Percentiles rank a stretch among this genome's conserved stretches.
Conservation (phyloP, 2,113 vertebrate genomes). For the Larimichthys crocea region DNA sequence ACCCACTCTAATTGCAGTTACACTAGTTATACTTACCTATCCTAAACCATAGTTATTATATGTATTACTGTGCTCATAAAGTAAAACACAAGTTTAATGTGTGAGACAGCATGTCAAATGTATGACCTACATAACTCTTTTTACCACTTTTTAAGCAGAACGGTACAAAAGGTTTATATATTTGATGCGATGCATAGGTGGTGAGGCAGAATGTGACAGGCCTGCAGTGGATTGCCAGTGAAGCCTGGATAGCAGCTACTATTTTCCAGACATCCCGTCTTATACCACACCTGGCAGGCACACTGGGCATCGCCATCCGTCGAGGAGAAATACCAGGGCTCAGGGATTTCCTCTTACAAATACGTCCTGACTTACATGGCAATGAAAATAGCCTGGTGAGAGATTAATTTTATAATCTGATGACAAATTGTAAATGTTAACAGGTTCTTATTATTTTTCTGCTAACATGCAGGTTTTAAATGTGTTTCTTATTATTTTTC, state of each 20-base stretch:
- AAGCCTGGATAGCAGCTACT: constrained; percentile 57
- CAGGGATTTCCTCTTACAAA: constrained; percentile 48
- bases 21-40: neutral
- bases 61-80: neutral
- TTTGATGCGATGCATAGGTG: constrained; percentile 44
- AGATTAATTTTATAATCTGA: neutral
- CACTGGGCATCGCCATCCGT: constrained; percentile 72
- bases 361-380: constrained; percentile 26
- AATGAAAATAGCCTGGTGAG: constrained; percentile 43
- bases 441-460: neutral
- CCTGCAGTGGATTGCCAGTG: constrained; percentile 79
- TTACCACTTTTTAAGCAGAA: neutral
- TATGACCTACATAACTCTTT: neutral
- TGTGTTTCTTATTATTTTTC: no score
- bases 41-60: neutral
- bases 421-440: neutral
- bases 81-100: neutral
- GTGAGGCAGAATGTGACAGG: constrained; percentile 72
- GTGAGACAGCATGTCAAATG: neutral
- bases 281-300: constrained; percentile 63
- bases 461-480: neutral
- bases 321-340: constrained; percentile 70
- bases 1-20: neutral
- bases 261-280: constrained; percentile 43
- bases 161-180: neutral